Evolutionary conservation across 1,140 invertebrate species (phyloP).

Genomic region (Papilio glaucus): DNA sequence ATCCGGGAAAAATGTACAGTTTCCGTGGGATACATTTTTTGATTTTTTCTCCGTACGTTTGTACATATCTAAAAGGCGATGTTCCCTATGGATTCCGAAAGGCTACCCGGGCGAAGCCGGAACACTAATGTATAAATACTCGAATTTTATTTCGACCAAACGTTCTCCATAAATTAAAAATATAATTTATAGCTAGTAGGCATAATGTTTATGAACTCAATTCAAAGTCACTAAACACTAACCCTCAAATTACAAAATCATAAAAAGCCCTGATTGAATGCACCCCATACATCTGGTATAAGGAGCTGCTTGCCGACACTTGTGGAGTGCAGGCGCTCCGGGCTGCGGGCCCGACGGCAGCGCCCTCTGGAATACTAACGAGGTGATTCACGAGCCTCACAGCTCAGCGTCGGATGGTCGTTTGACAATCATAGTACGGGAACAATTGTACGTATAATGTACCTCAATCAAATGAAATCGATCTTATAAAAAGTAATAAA

Average conservation of each 20-base stretch:
- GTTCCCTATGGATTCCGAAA: too few relatives aligned
- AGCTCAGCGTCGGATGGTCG: background rate
- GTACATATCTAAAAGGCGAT: too few relatives aligned
- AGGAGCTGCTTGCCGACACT: background rate
- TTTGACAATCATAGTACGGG: background rate
- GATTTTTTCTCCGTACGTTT: too few relatives aligned
- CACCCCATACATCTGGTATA: background rate
- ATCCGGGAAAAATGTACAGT: too few relatives aligned
- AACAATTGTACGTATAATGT: background rate
- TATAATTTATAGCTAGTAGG: background rate
- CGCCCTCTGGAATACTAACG: background rate
- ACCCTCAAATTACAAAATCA: background rate
- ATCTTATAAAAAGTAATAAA: background rate
- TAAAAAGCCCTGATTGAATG: constrained; percentile 6
- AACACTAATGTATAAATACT: too few relatives aligned
- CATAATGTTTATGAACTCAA: background rate
- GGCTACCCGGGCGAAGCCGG: background rate
- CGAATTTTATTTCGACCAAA: background rate
- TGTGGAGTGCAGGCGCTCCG: constrained; percentile 11
- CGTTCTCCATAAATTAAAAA: background rate
- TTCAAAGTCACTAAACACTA: background rate
- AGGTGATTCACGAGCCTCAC: background rate
- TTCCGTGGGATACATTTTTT: too few relatives aligned
- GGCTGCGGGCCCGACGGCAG: background rate
- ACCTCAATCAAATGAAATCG: background rate